Evolutionary conservation across 2,888 invertebrate genomes (phyloP).

Genomic region (Cantharis lateralis): DNA sequence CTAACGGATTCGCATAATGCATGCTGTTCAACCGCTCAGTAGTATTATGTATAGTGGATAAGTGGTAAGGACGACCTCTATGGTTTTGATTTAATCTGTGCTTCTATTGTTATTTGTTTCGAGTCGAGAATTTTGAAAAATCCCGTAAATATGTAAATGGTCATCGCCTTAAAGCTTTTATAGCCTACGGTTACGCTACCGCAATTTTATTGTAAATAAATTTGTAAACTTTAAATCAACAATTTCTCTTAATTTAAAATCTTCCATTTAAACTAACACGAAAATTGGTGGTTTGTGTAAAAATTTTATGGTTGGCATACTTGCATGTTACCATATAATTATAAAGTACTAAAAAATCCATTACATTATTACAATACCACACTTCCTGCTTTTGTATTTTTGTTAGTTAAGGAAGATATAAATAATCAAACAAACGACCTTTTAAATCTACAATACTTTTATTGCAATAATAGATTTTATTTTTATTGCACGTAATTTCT

Average conservation of each 20-base stretch:
- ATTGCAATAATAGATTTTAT: not conserved
- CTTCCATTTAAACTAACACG: conserved; percentile 16
- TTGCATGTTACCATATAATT: conserved; percentile 2
- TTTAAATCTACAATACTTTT: not conserved
- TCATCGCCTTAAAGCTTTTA: not conserved
- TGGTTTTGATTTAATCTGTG: not conserved
- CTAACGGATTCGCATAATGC: conserved; percentile 29
- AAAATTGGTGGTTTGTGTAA: conserved; percentile 10
- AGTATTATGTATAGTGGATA: not conserved
- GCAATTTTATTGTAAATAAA: not conserved
- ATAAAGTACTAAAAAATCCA: conserved; percentile 5
- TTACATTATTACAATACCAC: conserved; percentile 2
- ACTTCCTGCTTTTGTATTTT: conserved; percentile 3
- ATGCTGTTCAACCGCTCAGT: conserved; percentile 4
- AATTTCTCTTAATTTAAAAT: conserved; percentile 1
- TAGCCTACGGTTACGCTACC: not conserved
- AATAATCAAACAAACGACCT: not conserved
- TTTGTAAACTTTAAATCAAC: not conserved
- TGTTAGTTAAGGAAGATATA: conserved; percentile 2
- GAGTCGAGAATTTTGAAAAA: not conserved
- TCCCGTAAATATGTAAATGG: not conserved
- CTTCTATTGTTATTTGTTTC: not conserved
- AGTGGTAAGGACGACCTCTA: not conserved
- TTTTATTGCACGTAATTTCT: not conserved
- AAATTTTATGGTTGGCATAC: conserved; percentile 4